Conservation (phyloP, 2,113 vertebrate species). For the Chloropsis hardwickii region DNA sequence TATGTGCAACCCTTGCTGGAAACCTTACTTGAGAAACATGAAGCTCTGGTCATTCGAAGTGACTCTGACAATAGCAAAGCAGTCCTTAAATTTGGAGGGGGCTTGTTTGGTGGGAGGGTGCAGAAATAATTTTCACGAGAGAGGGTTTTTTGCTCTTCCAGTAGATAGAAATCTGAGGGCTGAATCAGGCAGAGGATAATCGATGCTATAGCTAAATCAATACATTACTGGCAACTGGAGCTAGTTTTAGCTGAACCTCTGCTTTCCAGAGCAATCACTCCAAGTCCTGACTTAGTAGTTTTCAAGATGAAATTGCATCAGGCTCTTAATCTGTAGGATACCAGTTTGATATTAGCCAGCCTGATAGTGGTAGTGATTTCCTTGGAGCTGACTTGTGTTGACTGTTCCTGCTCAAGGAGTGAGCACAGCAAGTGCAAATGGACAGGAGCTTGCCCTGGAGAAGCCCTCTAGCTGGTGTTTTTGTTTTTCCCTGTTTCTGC, state of each 20-base stretch:
- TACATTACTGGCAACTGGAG: slow-evolving; percentile 59
- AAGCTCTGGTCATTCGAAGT: neutral
- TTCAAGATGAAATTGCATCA: slow-evolving; percentile 64
- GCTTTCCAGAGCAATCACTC: slow-evolving; percentile 59
- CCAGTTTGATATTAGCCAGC: neutral
- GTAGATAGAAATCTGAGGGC: slow-evolving; percentile 27
- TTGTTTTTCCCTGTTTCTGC: neutral
- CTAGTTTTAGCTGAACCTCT: slow-evolving; percentile 54
- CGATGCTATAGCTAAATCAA: slow-evolving; percentile 56
- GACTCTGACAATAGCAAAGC: neutral
- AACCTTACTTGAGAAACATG: neutral
- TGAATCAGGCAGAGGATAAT: slow-evolving; percentile 48
- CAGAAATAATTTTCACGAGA: neutral
- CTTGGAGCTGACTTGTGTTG: neutral
- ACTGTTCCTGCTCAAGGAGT: neutral
- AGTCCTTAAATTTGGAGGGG: neutral
- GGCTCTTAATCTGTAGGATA: slow-evolving; percentile 19
- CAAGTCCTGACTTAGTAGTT: slow-evolving; percentile 52
- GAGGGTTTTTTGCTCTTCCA: slow-evolving; percentile 33
- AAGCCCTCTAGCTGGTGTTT: neutral
- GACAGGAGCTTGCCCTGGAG: neutral
- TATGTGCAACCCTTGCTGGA: slow-evolving; percentile 7
- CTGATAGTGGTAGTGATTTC: neutral
- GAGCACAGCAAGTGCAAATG: neutral
- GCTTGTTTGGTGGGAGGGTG: neutral